Base-by-base conservation (phyloP, 92 coral and sea anemone genomes). In the Nematostella vectensis region DNA sequence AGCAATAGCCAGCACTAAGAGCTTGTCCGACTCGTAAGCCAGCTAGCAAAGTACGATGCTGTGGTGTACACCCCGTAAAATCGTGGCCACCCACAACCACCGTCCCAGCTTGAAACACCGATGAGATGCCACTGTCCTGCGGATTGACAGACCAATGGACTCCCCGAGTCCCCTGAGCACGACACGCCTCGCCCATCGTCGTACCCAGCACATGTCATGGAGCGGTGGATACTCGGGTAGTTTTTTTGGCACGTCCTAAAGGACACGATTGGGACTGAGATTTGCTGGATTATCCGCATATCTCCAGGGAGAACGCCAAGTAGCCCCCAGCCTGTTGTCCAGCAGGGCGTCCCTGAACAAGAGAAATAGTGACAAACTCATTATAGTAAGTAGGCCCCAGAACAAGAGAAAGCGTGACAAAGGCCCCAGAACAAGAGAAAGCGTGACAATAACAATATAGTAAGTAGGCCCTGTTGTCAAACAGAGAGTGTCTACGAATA, bases 261-360 rank as follows among this genome's bases (percentile, higher is more conserved):
- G 13, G 72, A 50, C 47, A 40, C n/a, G 13, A 66, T 26, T 29
- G 72, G 61, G 18, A 66, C 55, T 6, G 72, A 16, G 47, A 66
- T 16, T n/a, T 57, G 50, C 13, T 36, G 72, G 45, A 66, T 62
- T 16, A 54, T 38, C 10, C 31, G n/a, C 1, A 47, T 16, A 25
- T 56, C 62, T 9, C 11, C 1, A 10, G 31, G 26, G 1, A 48
- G 40, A 19, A 36, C 18, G 15, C 29, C 44, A 19, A 66, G 72
- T 25, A 54, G 72, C n/a, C 72, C 72, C 72, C 72, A 66, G 16
- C 72, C 72, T 42, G 72, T 53, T 0, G 72, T 54, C 72, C 72
- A 66, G 56, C 72, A 66, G 13, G 43, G 38, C 18, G 55, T 57
- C 43, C 72, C 72, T 65, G 31, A 10, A 33, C 6, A 6, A 33